Percentiles rank a stretch among this genome's conserved stretches.
Conservation (phyloP, 2,113 vertebrate species). For the Ibidorhyncha struthersii region DNA sequence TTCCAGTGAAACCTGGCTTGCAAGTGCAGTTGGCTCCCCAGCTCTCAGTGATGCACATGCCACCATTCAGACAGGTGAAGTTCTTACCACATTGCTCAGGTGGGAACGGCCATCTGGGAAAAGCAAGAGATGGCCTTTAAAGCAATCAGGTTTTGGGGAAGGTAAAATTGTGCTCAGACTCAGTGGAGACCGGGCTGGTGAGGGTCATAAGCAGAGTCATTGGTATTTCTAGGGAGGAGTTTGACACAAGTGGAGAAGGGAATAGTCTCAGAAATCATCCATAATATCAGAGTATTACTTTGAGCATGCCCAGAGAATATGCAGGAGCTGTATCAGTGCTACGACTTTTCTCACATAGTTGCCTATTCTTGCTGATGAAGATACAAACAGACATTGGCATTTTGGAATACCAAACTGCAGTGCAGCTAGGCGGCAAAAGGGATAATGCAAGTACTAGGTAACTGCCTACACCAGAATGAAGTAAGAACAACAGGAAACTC, state of each 20-base stretch:
- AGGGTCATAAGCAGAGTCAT: background rate
- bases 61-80: constrained; percentile 80
- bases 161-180: background rate
- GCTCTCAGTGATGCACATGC: constrained; percentile 75
- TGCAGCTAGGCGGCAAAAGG: background rate
- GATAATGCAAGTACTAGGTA: background rate
- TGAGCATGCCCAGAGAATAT: background rate
- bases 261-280: background rate
- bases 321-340: background rate
- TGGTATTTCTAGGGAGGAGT: background rate
- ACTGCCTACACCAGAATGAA: background rate
- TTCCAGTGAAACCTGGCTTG: constrained; percentile 80
- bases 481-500: background rate
- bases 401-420: background rate
- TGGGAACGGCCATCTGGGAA: constrained; percentile 80
- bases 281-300: background rate
- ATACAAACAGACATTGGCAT: background rate
- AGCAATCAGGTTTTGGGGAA: background rate
- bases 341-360: background rate
- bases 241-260: background rate
- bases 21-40: constrained; percentile 91
- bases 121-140: background rate
- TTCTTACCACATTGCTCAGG: constrained; percentile 81
- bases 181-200: fast-evolving
- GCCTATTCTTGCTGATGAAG: background rate